These are phyloP conservation scores for Epinotia demarniana DNA, from an alignment of 2,888 invertebrate genomes.

Conservation along the genomic window DNA sequence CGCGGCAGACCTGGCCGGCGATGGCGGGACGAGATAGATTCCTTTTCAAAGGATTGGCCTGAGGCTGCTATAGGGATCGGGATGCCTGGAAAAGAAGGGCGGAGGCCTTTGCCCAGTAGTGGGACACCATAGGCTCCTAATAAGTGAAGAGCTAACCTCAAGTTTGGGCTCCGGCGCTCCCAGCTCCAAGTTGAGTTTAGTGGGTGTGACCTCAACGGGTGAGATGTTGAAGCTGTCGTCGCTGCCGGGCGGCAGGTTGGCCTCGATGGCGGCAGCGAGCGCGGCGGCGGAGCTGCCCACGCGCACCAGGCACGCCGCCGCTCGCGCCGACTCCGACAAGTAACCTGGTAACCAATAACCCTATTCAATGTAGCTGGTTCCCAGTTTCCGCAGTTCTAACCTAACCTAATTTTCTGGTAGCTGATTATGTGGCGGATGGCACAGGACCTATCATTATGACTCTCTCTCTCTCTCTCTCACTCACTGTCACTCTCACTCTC, in stretches of 20 bases:
- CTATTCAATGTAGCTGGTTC: slow-evolving; percentile 32
- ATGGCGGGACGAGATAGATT: too few species aligned
- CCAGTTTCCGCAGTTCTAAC: not conserved
- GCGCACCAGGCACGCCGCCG: slow-evolving; percentile 69
- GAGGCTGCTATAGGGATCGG: too few species aligned
- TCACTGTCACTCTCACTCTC: too few species aligned
- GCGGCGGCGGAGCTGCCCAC: slow-evolving; percentile 60
- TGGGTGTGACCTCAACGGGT: slow-evolving; percentile 66
- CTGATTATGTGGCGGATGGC: too few species aligned
- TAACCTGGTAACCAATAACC: slow-evolving; percentile 56
- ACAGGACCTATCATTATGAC: too few species aligned
- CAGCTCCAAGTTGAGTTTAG: slow-evolving; percentile 65
- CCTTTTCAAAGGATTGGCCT: too few species aligned
- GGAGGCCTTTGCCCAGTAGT: too few species aligned
- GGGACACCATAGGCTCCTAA: too few species aligned
- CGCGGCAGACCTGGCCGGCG: too few species aligned
- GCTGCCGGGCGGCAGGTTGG: slow-evolving; percentile 67
- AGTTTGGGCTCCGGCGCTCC: slow-evolving; percentile 74
- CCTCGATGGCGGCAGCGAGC: slow-evolving; percentile 66
- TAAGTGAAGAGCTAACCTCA: slow-evolving; percentile 55
- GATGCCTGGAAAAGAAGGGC: too few species aligned
- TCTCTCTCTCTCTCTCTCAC: too few species aligned
- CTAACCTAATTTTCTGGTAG: not conserved
- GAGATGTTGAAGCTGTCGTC: slow-evolving; percentile 77
- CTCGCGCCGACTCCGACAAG: slow-evolving; percentile 63